phyloP scores from a whole-genome alignment of 2,113 vertebrate species.

The Heptranchias perlo region DNA sequence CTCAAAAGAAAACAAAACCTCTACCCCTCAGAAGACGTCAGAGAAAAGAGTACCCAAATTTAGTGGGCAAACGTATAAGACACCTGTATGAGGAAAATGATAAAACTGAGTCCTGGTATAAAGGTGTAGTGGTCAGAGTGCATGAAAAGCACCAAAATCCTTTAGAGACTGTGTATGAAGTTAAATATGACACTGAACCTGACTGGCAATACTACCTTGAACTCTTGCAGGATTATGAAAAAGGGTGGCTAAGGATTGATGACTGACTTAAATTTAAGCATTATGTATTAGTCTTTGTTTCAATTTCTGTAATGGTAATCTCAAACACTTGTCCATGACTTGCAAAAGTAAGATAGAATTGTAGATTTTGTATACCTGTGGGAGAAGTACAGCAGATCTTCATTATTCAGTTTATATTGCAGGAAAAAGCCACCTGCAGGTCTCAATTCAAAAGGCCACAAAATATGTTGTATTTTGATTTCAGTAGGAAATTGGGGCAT shows the following conservation, averaged over 20 bases:
- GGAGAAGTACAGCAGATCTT: background rate
- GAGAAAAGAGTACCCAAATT: slow-evolving; percentile 54
- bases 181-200: slow-evolving; percentile 69
- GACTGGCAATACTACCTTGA: slow-evolving; percentile 69
- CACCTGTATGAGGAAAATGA: slow-evolving; percentile 74
- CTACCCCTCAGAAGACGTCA: background rate
- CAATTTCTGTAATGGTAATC: background rate
- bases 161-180: slow-evolving; percentile 63
- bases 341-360: background rate
- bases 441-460: background rate
- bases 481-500: background rate
- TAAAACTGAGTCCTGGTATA: slow-evolving; percentile 66
- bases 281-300: background rate
- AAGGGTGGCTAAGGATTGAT: slow-evolving; percentile 66
- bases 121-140: slow-evolving; percentile 60
- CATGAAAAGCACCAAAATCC: slow-evolving; percentile 56
- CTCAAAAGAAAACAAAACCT: too few relatives aligned
- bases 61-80: slow-evolving; percentile 66
- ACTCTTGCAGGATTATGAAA: slow-evolving; percentile 63
- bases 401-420: background rate
- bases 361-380: background rate
- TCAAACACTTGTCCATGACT: background rate
- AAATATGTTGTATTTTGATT: background rate
- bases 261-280: slow-evolving; percentile 45
- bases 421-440: background rate